Percentiles rank a stretch among this genome's conserved stretches.
phyloP scores from a whole-genome alignment of 2,888 invertebrate species.

The Caenorhabditis sp. region DNA sequence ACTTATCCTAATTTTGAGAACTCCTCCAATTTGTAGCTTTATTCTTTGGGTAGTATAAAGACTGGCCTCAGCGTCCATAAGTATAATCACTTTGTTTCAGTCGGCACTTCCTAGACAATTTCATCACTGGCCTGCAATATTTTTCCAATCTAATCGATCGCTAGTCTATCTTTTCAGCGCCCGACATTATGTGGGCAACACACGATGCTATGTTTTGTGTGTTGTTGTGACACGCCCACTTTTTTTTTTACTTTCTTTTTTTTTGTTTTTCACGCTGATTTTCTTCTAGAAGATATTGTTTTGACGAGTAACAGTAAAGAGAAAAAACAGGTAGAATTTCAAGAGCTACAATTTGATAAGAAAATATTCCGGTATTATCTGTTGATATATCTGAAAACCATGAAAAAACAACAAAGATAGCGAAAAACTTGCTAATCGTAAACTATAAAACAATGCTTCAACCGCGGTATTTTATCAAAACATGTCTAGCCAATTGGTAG shows the following conservation, averaged over 20 bases:
- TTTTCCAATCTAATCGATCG: background rate
- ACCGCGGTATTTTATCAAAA: background rate
- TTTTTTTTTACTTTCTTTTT: background rate
- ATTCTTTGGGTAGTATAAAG: too few species aligned
- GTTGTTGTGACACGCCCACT: slow-evolving; percentile 14
- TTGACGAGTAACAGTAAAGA: background rate
- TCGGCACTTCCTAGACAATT: slow-evolving; percentile 43
- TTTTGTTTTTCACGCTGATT: background rate
- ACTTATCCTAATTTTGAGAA: too few species aligned
- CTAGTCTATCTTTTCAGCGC: background rate
- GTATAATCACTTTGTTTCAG: slow-evolving; percentile 41
- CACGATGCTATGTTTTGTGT: slow-evolving; percentile 7
- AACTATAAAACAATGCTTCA: background rate
- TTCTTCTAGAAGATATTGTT: background rate
- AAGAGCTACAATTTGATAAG: background rate
- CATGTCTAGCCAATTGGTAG: slow-evolving; percentile 27
- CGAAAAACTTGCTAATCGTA: background rate
- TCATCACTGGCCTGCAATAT: slow-evolving; percentile 42
- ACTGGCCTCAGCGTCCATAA: slow-evolving; percentile 39
- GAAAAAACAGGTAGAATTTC: background rate
- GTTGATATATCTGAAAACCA: background rate
- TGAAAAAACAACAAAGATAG: background rate
- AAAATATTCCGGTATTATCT: background rate
- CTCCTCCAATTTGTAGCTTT: too few species aligned
- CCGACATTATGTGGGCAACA: slow-evolving; percentile 24